These are phyloP conservation scores for Aphis craccivora DNA, from an alignment of 1,140 invertebrate genomes.

Conservation along the genomic window DNA sequence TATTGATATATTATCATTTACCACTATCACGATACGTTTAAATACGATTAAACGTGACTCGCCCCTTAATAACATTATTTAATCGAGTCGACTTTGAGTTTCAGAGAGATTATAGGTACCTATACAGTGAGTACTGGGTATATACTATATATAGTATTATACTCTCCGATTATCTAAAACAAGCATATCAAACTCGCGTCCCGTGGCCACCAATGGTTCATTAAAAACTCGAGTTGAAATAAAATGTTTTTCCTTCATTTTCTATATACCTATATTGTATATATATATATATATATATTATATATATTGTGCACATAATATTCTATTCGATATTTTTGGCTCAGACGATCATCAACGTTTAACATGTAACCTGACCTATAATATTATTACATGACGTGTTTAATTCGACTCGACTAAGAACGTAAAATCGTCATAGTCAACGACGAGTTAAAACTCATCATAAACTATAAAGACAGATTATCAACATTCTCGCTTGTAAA, in stretches of 20 bases:
- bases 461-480: not conserved
- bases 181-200: not conserved
- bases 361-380: not conserved
- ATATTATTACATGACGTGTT: not conserved
- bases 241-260: too few species aligned
- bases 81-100: not conserved
- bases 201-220: too few species aligned
- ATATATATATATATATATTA: too few species aligned
- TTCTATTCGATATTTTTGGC: not conserved
- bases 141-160: too few species aligned
- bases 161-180: not conserved
- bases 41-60: too few species aligned
- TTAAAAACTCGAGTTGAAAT: too few species aligned
- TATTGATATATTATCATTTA: not conserved
- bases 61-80: too few species aligned
- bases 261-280: too few species aligned
- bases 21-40: not conserved
- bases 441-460: not conserved
- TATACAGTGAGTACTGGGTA: not conserved
- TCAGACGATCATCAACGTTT: not conserved
- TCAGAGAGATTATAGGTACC: not conserved
- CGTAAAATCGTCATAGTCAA: not conserved
- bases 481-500: not conserved
- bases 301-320: not conserved
- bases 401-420: not conserved